Conservation (phyloP, 2,113 vertebrate species). For the Eulemur macaco region DNA sequence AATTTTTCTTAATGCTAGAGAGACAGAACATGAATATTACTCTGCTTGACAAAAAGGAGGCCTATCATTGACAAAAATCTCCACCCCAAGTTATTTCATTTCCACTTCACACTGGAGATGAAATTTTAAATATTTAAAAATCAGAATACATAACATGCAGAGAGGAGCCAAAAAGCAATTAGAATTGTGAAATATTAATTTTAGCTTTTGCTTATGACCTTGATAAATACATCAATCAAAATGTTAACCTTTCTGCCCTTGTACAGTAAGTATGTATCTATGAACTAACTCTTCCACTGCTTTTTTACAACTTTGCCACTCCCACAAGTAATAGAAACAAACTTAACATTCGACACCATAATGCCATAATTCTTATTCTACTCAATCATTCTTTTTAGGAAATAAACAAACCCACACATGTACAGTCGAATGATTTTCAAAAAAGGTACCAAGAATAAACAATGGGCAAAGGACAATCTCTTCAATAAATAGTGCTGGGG, state of each 20-base stretch:
- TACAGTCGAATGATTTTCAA: background rate
- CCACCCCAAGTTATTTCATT: constrained; percentile 52
- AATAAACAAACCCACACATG: background rate
- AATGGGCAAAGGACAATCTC: background rate
- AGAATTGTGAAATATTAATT: constrained; percentile 80
- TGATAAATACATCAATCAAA: constrained; percentile 70
- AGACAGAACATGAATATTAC: constrained; percentile 12
- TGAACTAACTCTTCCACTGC: background rate
- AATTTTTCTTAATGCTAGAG: constrained; percentile 69
- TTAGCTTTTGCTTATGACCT: constrained; percentile 67
- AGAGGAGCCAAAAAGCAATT: constrained; percentile 75
- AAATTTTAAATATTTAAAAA: constrained; percentile 82
- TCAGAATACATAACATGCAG: constrained; percentile 22
- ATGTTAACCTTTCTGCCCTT: constrained; percentile 35
- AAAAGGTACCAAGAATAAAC: background rate
- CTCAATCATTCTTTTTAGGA: background rate
- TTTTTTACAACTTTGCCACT: background rate
- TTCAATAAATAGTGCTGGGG: background rate
- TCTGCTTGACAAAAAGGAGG: background rate
- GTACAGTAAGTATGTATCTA: background rate
- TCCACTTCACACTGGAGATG: constrained; percentile 63
- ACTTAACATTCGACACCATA: background rate
- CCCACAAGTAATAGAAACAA: background rate
- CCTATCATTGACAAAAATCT: constrained; percentile 18
- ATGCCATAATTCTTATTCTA: background rate